Percentiles rank a stretch among this genome's conserved stretches.
phyloP scores from a whole-genome alignment of 2,113 vertebrate genomes.

The Thalassarche chlororhynchos region DNA sequence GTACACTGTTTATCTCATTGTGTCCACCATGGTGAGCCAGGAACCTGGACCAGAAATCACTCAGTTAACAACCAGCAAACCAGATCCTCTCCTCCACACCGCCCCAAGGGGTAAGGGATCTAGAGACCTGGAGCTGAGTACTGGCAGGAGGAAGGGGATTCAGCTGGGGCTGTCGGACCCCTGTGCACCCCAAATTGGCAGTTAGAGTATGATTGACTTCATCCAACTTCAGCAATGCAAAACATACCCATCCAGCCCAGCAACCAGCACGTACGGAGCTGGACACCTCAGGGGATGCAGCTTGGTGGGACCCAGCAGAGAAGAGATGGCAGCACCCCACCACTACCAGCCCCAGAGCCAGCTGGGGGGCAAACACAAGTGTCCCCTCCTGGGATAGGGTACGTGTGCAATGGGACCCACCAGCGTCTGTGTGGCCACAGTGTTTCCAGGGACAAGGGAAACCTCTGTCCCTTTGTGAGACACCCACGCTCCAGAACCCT shows the following conservation, averaged over 20 bases:
- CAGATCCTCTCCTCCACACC: background rate
- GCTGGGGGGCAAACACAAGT: background rate
- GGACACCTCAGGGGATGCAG: background rate
- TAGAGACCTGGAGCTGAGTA: background rate
- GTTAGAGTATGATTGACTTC: background rate
- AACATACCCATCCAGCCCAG: background rate
- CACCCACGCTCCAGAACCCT: background rate
- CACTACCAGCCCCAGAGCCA: background rate
- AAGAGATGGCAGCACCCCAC: background rate
- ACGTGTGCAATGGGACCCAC: background rate
- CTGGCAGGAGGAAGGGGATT: background rate
- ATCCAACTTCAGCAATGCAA: background rate
- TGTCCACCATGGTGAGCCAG: background rate
- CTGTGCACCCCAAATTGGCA: background rate
- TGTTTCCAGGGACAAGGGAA: background rate
- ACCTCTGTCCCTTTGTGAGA: slow-evolving; percentile 18
- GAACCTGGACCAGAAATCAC: background rate
- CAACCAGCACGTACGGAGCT: accelerated
- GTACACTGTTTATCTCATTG: background rate
- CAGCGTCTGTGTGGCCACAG: background rate
- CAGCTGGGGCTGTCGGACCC: background rate
- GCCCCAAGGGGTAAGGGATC: background rate
- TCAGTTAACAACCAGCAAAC: background rate
- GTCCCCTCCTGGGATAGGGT: background rate
- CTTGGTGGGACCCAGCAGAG: background rate